Percentiles rank a stretch among this genome's conserved stretches.
Conservation (phyloP, 2,113 vertebrate species). For the Tupaia chinensis region DNA sequence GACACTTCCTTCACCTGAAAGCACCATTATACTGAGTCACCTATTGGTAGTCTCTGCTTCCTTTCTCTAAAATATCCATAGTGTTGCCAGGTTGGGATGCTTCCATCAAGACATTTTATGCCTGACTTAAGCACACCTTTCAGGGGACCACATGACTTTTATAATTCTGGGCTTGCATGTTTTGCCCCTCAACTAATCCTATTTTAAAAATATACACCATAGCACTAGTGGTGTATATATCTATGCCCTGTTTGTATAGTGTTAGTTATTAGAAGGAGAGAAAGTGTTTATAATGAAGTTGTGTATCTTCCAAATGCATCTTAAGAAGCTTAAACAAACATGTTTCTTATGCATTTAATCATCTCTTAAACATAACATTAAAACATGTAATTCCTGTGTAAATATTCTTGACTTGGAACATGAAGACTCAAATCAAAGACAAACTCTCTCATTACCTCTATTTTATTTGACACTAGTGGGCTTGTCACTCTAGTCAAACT, state of each 20-base stretch:
- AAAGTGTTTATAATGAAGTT: slow-evolving; percentile 17
- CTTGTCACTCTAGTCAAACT: slow-evolving; percentile 59
- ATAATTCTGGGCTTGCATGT: not conserved
- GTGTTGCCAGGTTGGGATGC: not conserved
- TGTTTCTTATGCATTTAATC: slow-evolving; percentile 19
- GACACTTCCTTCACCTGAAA: not conserved
- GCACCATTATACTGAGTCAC: not conserved
- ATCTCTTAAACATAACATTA: slow-evolving; percentile 31
- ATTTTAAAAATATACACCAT: not conserved
- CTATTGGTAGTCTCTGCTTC: not conserved
- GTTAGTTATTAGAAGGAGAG: slow-evolving; percentile 15
- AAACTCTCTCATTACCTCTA: not conserved
- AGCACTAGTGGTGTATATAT: not conserved
- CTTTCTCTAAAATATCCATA: not conserved
- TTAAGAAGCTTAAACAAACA: slow-evolving; percentile 22
- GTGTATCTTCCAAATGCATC: not conserved
- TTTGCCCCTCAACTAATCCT: not conserved
- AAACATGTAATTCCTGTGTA: not conserved
- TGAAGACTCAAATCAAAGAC: slow-evolving; percentile 59
- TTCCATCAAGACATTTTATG: not conserved
- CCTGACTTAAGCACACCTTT: not conserved
- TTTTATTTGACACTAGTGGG: slow-evolving; percentile 40
- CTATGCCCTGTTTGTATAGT: not conserved
- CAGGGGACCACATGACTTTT: not conserved
- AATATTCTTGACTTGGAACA: slow-evolving; percentile 11